Evolutionary conservation across 2,797 vertebrate genomes (phyloP).

Genomic region (Rhyacichthys aspro): DNA sequence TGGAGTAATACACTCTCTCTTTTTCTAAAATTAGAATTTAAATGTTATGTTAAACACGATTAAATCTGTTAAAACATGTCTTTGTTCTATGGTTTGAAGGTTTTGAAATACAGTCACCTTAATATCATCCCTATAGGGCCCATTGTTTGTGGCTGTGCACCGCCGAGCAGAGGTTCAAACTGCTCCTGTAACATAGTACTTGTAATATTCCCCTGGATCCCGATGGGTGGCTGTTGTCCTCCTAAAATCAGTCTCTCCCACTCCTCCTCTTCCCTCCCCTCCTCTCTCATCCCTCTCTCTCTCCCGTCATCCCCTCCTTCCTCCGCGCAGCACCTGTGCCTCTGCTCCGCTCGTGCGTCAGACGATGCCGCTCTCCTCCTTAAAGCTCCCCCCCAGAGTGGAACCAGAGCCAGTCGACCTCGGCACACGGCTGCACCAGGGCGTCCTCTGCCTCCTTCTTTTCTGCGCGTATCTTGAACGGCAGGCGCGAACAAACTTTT

Average conservation of each 20-base stretch:
- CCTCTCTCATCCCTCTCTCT: neutral
- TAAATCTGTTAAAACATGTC: too few relatives aligned
- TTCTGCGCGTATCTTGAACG: neutral
- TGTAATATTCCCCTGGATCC: too few relatives aligned
- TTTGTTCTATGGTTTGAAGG: too few relatives aligned
- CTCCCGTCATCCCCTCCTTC: neutral
- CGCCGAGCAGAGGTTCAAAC: too few relatives aligned
- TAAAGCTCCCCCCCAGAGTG: neutral
- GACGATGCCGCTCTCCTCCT: slow-evolving; percentile 21
- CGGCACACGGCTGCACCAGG: neutral
- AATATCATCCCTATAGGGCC: too few relatives aligned
- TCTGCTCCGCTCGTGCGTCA: slow-evolving; percentile 39
- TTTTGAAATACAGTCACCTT: too few relatives aligned
- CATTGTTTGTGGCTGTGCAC: too few relatives aligned
- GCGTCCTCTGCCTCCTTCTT: neutral
- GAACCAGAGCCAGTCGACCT: slow-evolving; percentile 19
- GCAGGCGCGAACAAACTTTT: slow-evolving; percentile 28
- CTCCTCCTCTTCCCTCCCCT: neutral
- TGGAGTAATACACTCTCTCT: too few relatives aligned
- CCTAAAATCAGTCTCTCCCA: neutral
- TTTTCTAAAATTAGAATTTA: too few relatives aligned
- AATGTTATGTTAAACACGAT: too few relatives aligned
- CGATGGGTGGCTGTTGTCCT: too few relatives aligned
- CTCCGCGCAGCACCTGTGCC: slow-evolving; percentile 33
- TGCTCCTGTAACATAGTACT: too few relatives aligned